A percentile compares a stretch with the other conserved stretches of the same genome.
These are phyloP conservation scores for Xiphorhynchus erythropygius DNA, from an alignment of 2,797 vertebrate genomes.

Conservation along the genomic window DNA sequence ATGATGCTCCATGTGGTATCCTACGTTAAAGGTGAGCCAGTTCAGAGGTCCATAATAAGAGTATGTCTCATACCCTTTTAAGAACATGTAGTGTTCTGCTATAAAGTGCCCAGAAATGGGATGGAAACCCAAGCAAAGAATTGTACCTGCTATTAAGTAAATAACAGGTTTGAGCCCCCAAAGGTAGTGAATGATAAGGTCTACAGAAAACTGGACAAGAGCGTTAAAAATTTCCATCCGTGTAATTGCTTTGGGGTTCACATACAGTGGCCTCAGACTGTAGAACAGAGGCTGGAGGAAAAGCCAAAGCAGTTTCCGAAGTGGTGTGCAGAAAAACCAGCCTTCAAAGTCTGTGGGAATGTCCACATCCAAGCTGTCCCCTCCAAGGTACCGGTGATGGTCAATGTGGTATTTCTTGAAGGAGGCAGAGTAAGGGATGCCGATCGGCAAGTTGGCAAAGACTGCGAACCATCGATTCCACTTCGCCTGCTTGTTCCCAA, in stretches of 20 bases:
- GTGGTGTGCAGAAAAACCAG: constrained; percentile 93
- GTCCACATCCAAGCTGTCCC: constrained; percentile 90
- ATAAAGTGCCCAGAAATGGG: constrained; percentile 98
- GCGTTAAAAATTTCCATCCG: constrained; percentile 88
- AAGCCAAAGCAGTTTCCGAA: constrained; percentile 93
- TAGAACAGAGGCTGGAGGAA: constrained; percentile 91
- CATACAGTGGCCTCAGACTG: constrained; percentile 85
- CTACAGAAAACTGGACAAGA: constrained; percentile 79
- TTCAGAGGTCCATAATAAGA: constrained; percentile 96
- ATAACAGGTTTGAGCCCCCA: constrained; percentile 90
- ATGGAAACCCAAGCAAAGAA: constrained; percentile 92
- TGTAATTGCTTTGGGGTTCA: constrained; percentile 90
- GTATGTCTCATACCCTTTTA: constrained; percentile 95
- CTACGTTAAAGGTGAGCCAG: constrained; percentile 94
- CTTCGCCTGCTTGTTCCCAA: constrained; percentile 85
- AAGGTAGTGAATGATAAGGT: constrained; percentile 82
- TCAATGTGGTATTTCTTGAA: constrained; percentile 99
- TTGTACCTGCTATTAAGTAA: constrained; percentile 90
- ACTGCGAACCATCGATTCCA: constrained; percentile 95
- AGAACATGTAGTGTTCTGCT: constrained; percentile 97
- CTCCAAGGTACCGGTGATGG: constrained; percentile 96
- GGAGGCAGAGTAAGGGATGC: constrained; percentile 91
- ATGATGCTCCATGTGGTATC: constrained; percentile 98
- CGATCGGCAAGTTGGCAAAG: constrained; percentile 94
- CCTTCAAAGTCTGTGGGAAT: constrained; percentile 91